Conservation (phyloP, 2,888 invertebrate genomes). For the Plebejus argus region DNA sequence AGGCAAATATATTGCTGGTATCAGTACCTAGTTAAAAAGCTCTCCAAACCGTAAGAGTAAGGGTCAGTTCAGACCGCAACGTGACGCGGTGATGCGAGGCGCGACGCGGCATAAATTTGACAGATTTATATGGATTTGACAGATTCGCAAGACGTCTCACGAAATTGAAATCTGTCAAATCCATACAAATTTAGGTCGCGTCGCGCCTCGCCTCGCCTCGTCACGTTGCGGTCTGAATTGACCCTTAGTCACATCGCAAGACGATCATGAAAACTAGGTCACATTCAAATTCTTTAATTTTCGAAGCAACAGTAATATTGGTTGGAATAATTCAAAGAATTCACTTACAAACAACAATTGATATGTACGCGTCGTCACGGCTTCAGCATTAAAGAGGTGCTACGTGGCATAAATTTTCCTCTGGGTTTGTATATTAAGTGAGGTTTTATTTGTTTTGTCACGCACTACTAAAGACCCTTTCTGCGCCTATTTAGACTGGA, state of each 20-base stretch:
- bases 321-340: constrained; percentile 35
- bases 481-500: constrained; percentile 44
- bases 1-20: no score
- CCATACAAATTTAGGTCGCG: no score
- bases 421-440: constrained; percentile 75
- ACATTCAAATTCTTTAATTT: neutral
- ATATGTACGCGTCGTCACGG: constrained; percentile 76
- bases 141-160: no score
- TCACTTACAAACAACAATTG: constrained; percentile 55
- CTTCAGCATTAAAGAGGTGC: constrained; percentile 72
- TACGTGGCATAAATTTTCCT: constrained; percentile 74
- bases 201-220: no score
- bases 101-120: no score
- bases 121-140: no score
- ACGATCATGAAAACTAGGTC: neutral
- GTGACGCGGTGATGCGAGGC: no score
- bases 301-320: neutral
- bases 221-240: no score
- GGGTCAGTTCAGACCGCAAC: no score
- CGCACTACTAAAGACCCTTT: constrained; percentile 61
- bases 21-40: no score
- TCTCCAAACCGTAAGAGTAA: neutral
- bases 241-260: no score
- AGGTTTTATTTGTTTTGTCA: constrained; percentile 76
- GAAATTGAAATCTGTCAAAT: no score